Percentiles rank a stretch among this genome's conserved stretches.
Evolutionary conservation across 2,113 vertebrate genomes (phyloP).

Genomic region (Calidris pugnax): DNA sequence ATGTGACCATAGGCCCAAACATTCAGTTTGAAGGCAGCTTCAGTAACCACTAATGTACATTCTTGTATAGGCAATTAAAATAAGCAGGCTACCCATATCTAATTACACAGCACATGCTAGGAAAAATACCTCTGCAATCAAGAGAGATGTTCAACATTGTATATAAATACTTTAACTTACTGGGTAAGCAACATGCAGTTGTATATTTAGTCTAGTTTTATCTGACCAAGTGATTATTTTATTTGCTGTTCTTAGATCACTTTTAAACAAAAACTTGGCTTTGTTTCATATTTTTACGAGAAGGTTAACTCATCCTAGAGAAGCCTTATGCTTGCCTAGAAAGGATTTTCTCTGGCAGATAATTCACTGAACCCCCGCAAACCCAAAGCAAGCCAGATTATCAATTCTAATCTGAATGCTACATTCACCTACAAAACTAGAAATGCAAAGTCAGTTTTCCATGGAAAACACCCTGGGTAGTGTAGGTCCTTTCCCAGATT

Average conservation of each 20-base stretch:
- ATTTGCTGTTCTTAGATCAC: not conserved
- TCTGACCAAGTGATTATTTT: slow-evolving; percentile 18
- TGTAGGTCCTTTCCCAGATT: not conserved
- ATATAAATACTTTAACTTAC: slow-evolving; percentile 18
- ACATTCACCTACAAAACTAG: not conserved
- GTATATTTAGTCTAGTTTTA: slow-evolving; percentile 41
- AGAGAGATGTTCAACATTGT: not conserved
- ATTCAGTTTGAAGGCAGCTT: not conserved
- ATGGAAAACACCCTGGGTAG: not conserved
- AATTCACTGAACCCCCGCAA: not conserved
- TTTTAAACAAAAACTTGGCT: slow-evolving; percentile 27
- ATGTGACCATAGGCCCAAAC: not conserved
- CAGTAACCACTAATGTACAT: not conserved
- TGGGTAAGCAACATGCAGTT: not conserved
- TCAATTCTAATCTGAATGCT: not conserved
- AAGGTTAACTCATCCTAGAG: not conserved
- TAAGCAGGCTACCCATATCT: not conserved
- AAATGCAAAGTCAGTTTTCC: not conserved
- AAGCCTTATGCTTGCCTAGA: not conserved
- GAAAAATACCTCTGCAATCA: slow-evolving; percentile 21
- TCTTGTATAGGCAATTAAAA: slow-evolving; percentile 6
- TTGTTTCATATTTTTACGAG: not conserved
- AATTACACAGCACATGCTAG: not conserved
- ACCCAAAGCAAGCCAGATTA: not conserved
- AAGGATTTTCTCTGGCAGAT: not conserved